Evolutionary conservation across 1,140 invertebrate species (phyloP).

Genomic region (Drosophila takahashii): DNA sequence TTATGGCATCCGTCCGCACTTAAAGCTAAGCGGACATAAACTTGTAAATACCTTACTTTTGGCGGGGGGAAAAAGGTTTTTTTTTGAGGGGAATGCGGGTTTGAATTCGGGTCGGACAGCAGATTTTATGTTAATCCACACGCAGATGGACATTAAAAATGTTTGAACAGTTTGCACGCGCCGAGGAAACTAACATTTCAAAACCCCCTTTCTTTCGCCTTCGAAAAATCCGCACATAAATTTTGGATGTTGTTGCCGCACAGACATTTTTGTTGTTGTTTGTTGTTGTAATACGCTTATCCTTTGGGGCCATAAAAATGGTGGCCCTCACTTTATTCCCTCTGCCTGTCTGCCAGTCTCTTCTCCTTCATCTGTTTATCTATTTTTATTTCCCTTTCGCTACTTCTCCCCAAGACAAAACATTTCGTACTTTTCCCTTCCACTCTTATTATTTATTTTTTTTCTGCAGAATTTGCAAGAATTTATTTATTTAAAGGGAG

Average conservation of each 20-base stretch:
- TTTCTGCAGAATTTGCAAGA: slow-evolving; percentile 51
- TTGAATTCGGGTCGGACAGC: slow-evolving; percentile 6
- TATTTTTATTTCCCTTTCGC: slow-evolving; percentile 35
- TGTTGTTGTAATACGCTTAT: slow-evolving; percentile 71
- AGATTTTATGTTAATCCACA: slow-evolving; percentile 74
- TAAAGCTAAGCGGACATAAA: slow-evolving; percentile 70
- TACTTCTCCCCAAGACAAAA: slow-evolving; percentile 37
- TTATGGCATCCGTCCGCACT: slow-evolving; percentile 29
- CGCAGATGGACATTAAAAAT: slow-evolving; percentile 78
- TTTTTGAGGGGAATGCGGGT: not conserved
- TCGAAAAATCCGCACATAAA: slow-evolving; percentile 38
- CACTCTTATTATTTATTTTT: slow-evolving; percentile 18
- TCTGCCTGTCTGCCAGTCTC: slow-evolving; percentile 13
- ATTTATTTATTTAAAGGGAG: slow-evolving; percentile 67
- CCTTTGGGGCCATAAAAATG: slow-evolving; percentile 72
- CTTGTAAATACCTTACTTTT: slow-evolving; percentile 36
- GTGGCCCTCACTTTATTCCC: slow-evolving; percentile 49
- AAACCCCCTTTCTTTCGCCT: not conserved
- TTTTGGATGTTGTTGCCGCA: slow-evolving; percentile 15
- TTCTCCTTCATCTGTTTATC: slow-evolving; percentile 18
- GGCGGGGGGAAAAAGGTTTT: slow-evolving; percentile 13
- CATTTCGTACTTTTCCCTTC: slow-evolving; percentile 37
- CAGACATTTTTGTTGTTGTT: slow-evolving; percentile 15
- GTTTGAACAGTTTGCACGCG: slow-evolving; percentile 72
- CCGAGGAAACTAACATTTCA: slow-evolving; percentile 39